These are phyloP conservation scores for Brachionus rotundiformis DNA, from an alignment of 1,140 invertebrate genomes.

Conservation along the genomic window DNA sequence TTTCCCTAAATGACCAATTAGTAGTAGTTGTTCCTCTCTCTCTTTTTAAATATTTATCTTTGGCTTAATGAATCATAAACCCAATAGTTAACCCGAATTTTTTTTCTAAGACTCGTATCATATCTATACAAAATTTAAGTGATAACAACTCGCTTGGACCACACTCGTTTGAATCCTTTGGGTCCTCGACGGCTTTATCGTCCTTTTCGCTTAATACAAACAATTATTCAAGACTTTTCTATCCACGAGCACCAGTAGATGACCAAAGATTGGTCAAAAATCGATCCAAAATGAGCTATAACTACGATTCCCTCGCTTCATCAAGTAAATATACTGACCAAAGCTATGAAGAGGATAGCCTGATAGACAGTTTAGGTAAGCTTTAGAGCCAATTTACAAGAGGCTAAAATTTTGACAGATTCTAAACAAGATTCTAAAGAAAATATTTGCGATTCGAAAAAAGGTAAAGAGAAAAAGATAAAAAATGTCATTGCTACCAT, in stretches of 20 bases:
- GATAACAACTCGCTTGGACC: neutral
- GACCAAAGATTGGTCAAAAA: neutral
- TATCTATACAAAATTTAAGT: conserved; percentile 23
- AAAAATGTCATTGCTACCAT: conserved; percentile 26
- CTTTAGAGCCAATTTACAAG: neutral
- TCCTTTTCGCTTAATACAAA: neutral
- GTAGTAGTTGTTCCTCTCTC: neutral
- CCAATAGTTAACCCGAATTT: conserved; percentile 19
- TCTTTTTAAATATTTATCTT: conserved; percentile 26
- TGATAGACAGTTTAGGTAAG: conserved; percentile 6
- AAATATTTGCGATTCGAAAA: neutral
- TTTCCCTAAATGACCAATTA: conserved; percentile 37
- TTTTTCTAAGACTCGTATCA: conserved; percentile 5
- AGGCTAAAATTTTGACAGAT: neutral
- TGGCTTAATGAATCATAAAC: conserved; percentile 22
- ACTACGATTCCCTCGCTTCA: conserved; percentile 32
- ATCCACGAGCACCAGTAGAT: neutral
- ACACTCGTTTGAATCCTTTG: neutral
- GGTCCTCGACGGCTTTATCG: neutral
- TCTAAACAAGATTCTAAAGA: neutral
- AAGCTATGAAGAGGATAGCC: conserved; percentile 21
- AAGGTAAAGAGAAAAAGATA: neutral
- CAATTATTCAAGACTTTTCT: conserved; percentile 4
- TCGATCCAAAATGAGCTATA: conserved; percentile 18
- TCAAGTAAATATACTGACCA: neutral